Evolutionary conservation across 2,113 vertebrate species (phyloP).

Genomic region (Dasypus novemcinctus): DNA sequence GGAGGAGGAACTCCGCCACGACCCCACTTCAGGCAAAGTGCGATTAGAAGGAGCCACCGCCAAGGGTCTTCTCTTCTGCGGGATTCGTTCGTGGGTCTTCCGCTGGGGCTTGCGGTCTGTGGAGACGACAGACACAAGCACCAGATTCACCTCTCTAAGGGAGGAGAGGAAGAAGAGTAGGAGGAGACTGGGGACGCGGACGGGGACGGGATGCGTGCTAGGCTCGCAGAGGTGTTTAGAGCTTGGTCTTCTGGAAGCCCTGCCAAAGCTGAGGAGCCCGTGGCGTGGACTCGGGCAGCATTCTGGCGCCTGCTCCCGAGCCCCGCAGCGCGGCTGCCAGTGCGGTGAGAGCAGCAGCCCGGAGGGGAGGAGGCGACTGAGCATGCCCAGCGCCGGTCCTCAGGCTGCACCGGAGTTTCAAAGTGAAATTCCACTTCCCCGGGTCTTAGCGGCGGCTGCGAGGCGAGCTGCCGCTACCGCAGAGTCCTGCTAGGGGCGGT

Average conservation of each 20-base stretch:
- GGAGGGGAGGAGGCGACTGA: conserved; percentile 63
- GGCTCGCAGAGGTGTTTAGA: not conserved
- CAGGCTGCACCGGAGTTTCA: conserved; percentile 22
- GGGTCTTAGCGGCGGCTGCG: conserved; percentile 55
- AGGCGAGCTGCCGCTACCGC: not conserved
- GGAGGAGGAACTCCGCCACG: conserved; percentile 49
- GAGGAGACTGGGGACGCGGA: not conserved
- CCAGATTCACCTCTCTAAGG: not conserved
- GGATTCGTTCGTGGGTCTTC: not conserved
- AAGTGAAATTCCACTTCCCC: conserved; percentile 63
- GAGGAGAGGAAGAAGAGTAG: not conserved
- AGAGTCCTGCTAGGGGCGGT: not conserved
- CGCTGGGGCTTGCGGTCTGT: not conserved
- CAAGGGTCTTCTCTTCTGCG: not conserved
- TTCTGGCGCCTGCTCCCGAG: not conserved
- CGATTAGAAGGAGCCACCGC: not conserved
- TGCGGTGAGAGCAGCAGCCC: not conserved
- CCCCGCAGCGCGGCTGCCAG: not conserved
- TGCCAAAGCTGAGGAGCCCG: not conserved
- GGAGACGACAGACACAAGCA: not conserved
- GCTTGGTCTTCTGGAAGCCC: conserved; percentile 53
- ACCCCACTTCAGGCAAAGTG: conserved; percentile 50
- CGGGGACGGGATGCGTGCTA: not conserved
- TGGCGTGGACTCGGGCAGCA: not conserved
- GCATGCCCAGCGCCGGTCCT: conserved; percentile 71